Percentiles rank a stretch among this genome's conserved stretches.
phyloP scores from a whole-genome alignment of 2,113 vertebrate species.

The Pampusana beccarii region DNA sequence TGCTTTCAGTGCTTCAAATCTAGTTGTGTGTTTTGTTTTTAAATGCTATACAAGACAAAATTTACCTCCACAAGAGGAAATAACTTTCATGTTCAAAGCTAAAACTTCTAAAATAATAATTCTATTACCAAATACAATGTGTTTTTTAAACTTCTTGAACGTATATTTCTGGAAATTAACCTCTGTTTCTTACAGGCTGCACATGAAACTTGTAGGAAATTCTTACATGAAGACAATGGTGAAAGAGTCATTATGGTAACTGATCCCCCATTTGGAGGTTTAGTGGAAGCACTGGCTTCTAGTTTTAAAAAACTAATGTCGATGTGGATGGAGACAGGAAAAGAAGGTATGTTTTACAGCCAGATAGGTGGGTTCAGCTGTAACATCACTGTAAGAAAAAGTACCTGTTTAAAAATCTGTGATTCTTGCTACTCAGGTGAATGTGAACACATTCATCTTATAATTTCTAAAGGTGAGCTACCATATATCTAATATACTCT shows the following conservation, averaged over 20 bases:
- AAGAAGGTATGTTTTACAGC: conserved; percentile 69
- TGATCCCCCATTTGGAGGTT: conserved; percentile 94
- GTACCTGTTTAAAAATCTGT: neutral
- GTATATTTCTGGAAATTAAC: neutral
- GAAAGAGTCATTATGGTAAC: conserved; percentile 86
- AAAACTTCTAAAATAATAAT: neutral
- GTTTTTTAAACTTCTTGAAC: neutral
- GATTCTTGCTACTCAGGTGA: neutral
- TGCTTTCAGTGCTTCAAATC: neutral
- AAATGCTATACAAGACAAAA: neutral
- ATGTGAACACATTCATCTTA: neutral
- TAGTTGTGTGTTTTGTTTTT: neutral
- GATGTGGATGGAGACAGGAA: conserved; percentile 77
- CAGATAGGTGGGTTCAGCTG: neutral
- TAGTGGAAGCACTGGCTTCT: conserved; percentile 91
- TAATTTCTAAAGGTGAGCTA: neutral
- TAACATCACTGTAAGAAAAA: neutral
- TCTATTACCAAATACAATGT: neutral
- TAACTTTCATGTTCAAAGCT: neutral
- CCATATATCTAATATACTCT: neutral
- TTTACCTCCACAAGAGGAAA: neutral
- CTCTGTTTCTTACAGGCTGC: conserved; percentile 76
- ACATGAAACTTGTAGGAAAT: conserved; percentile 74
- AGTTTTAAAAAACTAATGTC: conserved; percentile 87
- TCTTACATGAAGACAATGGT: conserved; percentile 78